Base-by-base conservation (phyloP, 1,140 invertebrate genomes). In the Nephotettix cincticeps region DNA sequence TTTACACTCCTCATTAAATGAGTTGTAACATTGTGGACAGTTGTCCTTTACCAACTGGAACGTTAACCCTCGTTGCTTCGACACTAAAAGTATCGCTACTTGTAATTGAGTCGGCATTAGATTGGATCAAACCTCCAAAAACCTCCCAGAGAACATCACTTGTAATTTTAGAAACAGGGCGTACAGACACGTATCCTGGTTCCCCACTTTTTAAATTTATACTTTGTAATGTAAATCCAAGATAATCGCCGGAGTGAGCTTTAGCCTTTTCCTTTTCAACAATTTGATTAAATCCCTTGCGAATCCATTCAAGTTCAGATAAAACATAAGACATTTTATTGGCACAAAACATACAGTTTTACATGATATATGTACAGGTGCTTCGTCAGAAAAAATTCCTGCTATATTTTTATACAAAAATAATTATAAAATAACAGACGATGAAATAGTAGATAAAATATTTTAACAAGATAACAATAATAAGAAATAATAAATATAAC, bases 1-100 rank as follows among this genome's bases (percentile, higher is more conserved):
- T 36, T 36, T 36, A 36, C 32, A 36, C 14, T 36, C 32, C 14
- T 69, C 68, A 40, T 56, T 11, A 27, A 69, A 69, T 17, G 3
- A 32, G 30, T 61, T 61, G 28, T 69, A 69, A 1, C 11, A 58
- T 9, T 30, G 2, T 47, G 19, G 19, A 61, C 68, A 28, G 2
- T 3, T 25, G 11, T 4, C 66, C 45, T 9, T 9, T 13, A 17
- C 66, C 66, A 1, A 27, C 19, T 11, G 66, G 66, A 17, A 47
- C 9, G 21, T 47, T 54, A 25, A 68, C 43, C 27, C 66, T 21
- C 17, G 66, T 68, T 4, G 19, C 23, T 29, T 36, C 40, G n/a
- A 68, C 40, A 47, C n/a, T 9, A 51, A 68, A 68, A 25, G 36
- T 25, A 19, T 68, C 66, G 4, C 1, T 47, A 2, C 40, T 19